phyloP scores from a whole-genome alignment of 2,797 vertebrate genomes.

The Onychomys arenicola region DNA sequence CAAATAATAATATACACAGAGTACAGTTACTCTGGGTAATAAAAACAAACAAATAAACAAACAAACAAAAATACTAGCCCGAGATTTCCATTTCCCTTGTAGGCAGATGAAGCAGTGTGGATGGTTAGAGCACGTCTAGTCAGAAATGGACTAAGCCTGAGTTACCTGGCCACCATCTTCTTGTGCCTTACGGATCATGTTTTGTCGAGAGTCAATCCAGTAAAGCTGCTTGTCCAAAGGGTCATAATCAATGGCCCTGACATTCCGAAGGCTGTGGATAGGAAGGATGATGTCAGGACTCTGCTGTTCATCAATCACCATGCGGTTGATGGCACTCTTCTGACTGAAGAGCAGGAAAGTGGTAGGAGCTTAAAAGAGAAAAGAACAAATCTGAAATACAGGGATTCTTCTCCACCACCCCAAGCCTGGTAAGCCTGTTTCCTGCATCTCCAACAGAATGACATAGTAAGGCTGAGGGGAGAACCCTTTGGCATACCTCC shows the following conservation, averaged over 20 bases:
- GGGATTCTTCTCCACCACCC: not conserved
- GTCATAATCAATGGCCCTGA: constrained; percentile 97
- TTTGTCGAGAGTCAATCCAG: constrained; percentile 99
- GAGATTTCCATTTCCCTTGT: not conserved
- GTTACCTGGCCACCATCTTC: constrained; percentile 97
- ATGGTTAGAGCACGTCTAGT: not conserved
- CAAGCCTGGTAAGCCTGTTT: not conserved
- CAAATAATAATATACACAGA: constrained; percentile 29
- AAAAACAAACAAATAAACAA: not conserved
- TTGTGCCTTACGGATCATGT: constrained; percentile 94
- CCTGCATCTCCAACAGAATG: not conserved
- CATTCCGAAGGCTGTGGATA: constrained; percentile 96
- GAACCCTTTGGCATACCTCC: not conserved
- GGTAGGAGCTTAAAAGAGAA: constrained; percentile 91
- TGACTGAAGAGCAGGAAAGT: constrained; percentile 98
- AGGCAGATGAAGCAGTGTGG: not conserved
- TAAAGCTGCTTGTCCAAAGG: constrained; percentile 97
- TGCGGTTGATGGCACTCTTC: constrained; percentile 97
- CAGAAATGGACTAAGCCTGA: not conserved
- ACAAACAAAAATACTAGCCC: not conserved
- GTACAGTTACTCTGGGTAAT: not conserved
- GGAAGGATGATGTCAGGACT: constrained; percentile 98
- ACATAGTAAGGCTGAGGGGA: not conserved
- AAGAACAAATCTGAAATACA: constrained; percentile 38
- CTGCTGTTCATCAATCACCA: constrained; percentile 99